Evolutionary conservation across 1,140 invertebrate genomes (phyloP).

Genomic region (Drosophila santomea): DNA sequence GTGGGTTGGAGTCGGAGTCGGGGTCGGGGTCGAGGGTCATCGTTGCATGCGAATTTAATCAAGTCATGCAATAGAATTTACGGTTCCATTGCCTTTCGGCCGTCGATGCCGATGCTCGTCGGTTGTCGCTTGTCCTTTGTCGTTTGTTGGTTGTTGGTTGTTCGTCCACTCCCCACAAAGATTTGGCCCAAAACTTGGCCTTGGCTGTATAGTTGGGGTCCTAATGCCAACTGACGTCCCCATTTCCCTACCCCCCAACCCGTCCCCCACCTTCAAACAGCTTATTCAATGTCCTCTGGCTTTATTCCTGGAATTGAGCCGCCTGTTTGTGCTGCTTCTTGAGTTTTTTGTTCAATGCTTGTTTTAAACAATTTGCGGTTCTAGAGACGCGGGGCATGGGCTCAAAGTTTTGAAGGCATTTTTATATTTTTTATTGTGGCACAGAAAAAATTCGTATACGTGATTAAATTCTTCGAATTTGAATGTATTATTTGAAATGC

Average conservation of each 20-base stretch:
- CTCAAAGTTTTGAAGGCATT: slow-evolving; percentile 36
- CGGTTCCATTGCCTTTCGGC: slow-evolving; percentile 59
- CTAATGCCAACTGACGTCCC: slow-evolving; percentile 10
- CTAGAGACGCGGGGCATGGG: slow-evolving; percentile 3
- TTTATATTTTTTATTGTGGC: background rate
- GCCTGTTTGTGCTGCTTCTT: slow-evolving; percentile 19
- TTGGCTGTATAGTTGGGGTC: slow-evolving; percentile 22
- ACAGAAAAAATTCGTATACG: background rate
- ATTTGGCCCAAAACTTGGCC: slow-evolving; percentile 44
- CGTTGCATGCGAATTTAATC: slow-evolving; percentile 83
- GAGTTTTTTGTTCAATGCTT: slow-evolving; percentile 40
- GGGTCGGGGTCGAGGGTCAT: slow-evolving; percentile 18
- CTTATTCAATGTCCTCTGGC: background rate
- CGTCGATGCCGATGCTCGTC: slow-evolving; percentile 6
- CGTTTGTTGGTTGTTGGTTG: background rate
- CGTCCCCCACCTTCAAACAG: no score
- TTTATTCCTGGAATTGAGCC: slow-evolving; percentile 16
- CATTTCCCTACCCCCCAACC: background rate
- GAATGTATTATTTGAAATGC: slow-evolving; percentile 1
- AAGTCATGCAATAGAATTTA: slow-evolving; percentile 84
- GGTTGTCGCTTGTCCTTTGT: background rate
- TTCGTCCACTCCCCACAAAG: slow-evolving; percentile 27
- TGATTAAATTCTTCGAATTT: background rate
- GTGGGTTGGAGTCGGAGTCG: background rate
- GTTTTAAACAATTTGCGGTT: slow-evolving; percentile 73